Evolutionary conservation across 1,140 invertebrate species (phyloP).

Genomic region (Halyomorpha halys): DNA sequence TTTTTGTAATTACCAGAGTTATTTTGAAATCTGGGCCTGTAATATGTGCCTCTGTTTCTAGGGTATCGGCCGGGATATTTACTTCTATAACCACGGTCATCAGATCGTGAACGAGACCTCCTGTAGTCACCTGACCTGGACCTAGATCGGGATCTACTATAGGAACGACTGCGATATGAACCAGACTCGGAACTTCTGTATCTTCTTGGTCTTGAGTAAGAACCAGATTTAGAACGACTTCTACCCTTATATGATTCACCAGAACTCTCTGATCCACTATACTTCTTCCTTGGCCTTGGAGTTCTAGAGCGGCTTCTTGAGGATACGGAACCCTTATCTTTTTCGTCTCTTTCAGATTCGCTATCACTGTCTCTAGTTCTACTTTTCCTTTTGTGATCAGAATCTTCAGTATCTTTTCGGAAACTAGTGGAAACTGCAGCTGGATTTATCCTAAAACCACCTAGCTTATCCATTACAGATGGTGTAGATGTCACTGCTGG

Average conservation of each 20-base stretch:
- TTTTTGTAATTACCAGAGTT: constrained; percentile 40
- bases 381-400: constrained; percentile 28
- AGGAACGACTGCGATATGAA: constrained; percentile 37
- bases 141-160: constrained; percentile 49
- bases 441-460: constrained; percentile 36
- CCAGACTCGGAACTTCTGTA: constrained; percentile 40
- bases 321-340: constrained; percentile 34
- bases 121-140: constrained; percentile 35
- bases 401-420: constrained; percentile 36
- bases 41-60: constrained; percentile 59
- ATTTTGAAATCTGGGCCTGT: constrained; percentile 58
- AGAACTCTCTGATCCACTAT: constrained; percentile 21
- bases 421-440: constrained; percentile 39
- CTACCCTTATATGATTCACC: constrained; percentile 23
- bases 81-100: constrained; percentile 44
- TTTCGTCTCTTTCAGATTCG: constrained; percentile 25
- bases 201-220: constrained; percentile 34
- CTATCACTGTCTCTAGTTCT: constrained; percentile 33
- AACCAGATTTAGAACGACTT: constrained; percentile 26
- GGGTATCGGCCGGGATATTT: constrained; percentile 43
- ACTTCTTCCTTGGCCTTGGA: constrained; percentile 31
- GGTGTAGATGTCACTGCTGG: constrained; percentile 35
- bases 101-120: constrained; percentile 47
- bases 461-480: constrained; percentile 54
- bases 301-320: constrained; percentile 45